Conservation (phyloP, 2,797 vertebrate genomes). For the Anguilla obscura region DNA sequence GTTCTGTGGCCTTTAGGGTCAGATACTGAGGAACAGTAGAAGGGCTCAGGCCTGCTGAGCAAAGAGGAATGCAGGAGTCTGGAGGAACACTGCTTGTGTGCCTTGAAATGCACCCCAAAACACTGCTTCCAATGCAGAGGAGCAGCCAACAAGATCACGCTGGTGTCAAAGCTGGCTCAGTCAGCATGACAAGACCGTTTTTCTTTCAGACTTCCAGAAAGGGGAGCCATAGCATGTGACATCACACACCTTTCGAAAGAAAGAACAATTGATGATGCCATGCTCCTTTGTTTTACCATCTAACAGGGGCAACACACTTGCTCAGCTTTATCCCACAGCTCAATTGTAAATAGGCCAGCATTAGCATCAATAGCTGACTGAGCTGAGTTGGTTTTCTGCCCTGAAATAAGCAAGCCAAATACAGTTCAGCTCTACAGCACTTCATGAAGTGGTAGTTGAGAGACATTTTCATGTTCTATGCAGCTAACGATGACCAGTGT, state of each 20-base stretch:
- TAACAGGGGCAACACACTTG: neutral
- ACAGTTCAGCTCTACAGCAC: too few species aligned
- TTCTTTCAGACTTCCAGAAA: neutral
- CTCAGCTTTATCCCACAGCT: neutral
- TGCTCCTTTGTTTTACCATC: neutral
- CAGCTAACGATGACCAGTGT: too few species aligned
- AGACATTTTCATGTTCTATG: too few species aligned
- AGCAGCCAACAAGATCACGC: neutral
- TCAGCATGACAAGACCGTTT: neutral
- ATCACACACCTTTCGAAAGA: neutral
- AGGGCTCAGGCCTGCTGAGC: neutral
- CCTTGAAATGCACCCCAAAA: neutral
- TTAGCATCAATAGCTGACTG: too few species aligned
- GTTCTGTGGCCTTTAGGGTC: neutral
- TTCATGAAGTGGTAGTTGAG: too few species aligned
- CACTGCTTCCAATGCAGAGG: neutral
- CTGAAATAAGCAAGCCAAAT: too few species aligned
- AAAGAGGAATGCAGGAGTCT: neutral
- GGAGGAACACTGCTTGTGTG: neutral
- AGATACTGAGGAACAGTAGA: neutral
- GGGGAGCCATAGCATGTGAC: neutral
- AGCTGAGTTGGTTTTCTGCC: too few species aligned
- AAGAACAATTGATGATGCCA: neutral
- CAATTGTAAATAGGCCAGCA: too few species aligned
- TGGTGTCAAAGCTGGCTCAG: neutral